Conservation (phyloP, 2,113 vertebrate species). For the Zosterops hypoxanthus region DNA sequence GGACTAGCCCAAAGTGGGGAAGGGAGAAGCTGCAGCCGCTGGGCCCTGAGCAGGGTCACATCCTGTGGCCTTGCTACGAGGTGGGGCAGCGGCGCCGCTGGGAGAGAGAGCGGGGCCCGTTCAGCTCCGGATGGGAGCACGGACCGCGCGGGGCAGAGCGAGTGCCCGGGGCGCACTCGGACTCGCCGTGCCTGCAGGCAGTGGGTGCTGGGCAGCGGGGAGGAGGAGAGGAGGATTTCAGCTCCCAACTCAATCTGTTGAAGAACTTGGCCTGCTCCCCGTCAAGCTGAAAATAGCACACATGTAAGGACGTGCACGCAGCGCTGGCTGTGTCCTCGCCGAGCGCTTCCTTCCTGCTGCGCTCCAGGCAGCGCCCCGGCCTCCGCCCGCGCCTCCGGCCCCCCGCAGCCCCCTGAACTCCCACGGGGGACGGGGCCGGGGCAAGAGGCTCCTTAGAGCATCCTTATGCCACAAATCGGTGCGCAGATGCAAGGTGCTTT, state of each 20-base stretch:
- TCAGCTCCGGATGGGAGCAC: fast-evolving
- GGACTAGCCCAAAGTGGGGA: background rate
- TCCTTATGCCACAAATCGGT: background rate
- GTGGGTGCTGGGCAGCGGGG: constrained; percentile 15
- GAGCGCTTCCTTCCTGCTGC: constrained; percentile 47
- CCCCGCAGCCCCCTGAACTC: background rate
- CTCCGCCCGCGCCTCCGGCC: background rate
- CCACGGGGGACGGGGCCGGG: fast-evolving
- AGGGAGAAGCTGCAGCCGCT: background rate
- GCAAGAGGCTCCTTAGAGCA: background rate
- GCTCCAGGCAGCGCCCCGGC: background rate
- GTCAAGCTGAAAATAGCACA: constrained; percentile 63
- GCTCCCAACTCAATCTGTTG: constrained; percentile 60
- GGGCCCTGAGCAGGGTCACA: background rate
- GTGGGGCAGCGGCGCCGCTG: fast-evolving
- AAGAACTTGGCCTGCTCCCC: constrained; percentile 55
- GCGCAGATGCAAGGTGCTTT: background rate
- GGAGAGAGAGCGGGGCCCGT: fast-evolving
- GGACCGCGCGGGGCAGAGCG: fast-evolving
- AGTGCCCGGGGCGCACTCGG: background rate
- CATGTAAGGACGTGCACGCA: constrained; percentile 26
- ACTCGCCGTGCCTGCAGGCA: background rate
- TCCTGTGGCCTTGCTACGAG: fast-evolving
- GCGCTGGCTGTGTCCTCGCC: constrained; percentile 35
- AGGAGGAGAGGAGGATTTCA: constrained; percentile 24